Percentiles rank a stretch among this genome's conserved stretches.
Evolutionary conservation across 1,140 invertebrate genomes (phyloP).

Genomic region (Drosophila orena): DNA sequence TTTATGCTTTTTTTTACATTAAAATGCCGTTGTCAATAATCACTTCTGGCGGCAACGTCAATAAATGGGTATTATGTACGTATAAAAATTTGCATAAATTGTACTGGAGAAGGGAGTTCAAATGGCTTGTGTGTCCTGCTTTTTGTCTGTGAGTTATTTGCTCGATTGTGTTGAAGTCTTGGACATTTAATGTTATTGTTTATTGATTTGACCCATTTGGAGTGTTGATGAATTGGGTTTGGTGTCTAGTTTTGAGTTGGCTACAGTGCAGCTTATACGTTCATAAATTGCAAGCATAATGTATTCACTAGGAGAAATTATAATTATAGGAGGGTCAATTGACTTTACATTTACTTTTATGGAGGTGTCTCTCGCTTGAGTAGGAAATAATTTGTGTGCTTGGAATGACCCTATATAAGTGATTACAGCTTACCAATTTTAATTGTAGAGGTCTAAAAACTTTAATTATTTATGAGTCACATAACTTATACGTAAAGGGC

Average conservation of each 20-base stretch:
- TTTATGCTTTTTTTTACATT: constrained; percentile 58
- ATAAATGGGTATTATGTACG: constrained; percentile 74
- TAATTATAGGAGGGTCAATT: constrained; percentile 28
- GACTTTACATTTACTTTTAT: neutral
- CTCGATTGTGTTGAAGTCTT: constrained; percentile 18
- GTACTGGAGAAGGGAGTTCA: constrained; percentile 23
- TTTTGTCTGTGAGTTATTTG: constrained; percentile 32
- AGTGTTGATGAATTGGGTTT: constrained; percentile 43
- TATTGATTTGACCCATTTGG: constrained; percentile 72
- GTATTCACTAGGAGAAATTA: constrained; percentile 10
- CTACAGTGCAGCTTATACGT: constrained; percentile 17
- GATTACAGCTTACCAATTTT: no score
- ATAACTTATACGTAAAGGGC: no score
- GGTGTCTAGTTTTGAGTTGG: constrained; percentile 13
- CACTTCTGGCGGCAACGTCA: constrained; percentile 21
- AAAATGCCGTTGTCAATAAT: constrained; percentile 76
- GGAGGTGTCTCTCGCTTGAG: constrained; percentile 12
- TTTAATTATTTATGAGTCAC: neutral
- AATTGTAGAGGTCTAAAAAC: no score
- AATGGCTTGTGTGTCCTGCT: constrained; percentile 22
- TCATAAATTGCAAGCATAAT: constrained; percentile 14
- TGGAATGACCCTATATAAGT: no score
- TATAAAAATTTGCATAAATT: constrained; percentile 74
- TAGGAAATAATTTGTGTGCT: neutral
- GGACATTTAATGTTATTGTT: constrained; percentile 53